Conservation (phyloP, 2,888 invertebrate species). For the Philereme vetulata region DNA sequence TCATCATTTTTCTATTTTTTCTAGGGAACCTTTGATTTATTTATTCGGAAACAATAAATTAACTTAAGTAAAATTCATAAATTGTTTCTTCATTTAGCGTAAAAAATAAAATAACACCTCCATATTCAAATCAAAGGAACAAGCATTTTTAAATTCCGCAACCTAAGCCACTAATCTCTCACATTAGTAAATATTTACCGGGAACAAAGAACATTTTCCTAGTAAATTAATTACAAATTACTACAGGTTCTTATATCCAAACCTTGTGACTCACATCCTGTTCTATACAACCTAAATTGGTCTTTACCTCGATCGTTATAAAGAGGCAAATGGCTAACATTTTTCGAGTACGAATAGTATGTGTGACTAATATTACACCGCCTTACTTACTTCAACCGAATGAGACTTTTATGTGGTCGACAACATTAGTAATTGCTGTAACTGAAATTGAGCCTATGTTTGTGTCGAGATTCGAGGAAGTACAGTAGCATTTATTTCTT, state of each 20-base stretch:
- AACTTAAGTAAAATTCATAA: no score
- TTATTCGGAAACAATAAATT: no score
- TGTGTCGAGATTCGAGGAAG: slow-evolving; percentile 1
- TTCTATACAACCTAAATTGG: not conserved
- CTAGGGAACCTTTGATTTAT: no score
- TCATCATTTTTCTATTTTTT: no score
- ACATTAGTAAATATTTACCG: slow-evolving; percentile 42
- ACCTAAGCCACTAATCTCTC: not conserved
- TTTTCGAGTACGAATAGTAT: slow-evolving; percentile 7
- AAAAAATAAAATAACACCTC: no score
- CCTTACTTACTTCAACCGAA: slow-evolving; percentile 15
- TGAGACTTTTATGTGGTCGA: slow-evolving; percentile 34
- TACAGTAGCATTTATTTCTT: slow-evolving; percentile 3
- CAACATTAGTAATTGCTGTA: slow-evolving; percentile 34
- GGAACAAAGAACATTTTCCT: slow-evolving; percentile 59
- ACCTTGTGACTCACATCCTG: slow-evolving; percentile 57
- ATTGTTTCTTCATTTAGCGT: no score
- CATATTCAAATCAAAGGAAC: no score
- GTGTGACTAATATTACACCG: slow-evolving; percentile 54
- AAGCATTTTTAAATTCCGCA: no score
- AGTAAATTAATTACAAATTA: slow-evolving; percentile 66
- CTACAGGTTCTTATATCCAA: slow-evolving; percentile 23
- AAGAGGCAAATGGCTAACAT: slow-evolving; percentile 5
- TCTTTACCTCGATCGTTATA: slow-evolving; percentile 4
- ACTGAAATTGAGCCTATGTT: slow-evolving; percentile 27